Evolutionary conservation across 2,888 invertebrate species (phyloP), one percentile per base, ranked within the genome.

Genomic region (Caenorhabditis zanzibari): DNA sequence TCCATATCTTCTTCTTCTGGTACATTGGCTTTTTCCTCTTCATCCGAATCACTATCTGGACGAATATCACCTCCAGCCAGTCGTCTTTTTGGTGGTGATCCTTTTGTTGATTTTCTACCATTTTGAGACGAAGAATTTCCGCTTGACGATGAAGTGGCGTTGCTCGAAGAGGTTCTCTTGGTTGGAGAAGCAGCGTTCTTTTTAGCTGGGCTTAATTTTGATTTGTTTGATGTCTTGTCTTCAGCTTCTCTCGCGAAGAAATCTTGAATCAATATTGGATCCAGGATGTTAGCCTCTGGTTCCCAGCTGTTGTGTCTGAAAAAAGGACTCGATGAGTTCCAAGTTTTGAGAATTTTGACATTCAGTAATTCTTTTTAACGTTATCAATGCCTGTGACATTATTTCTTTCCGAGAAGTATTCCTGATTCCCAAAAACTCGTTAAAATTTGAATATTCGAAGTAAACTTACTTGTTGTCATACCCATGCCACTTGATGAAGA

Each of bases 1-100:
- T 64, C 47, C 12, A 16, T 49, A 10, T 32, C 61, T 38, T 26
- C 26, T 63, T 49, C 38, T 10, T n/a, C n/a, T n/a, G n/a, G n/a
- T n/a, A n/a, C n/a, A n/a, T n/a, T n/a, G n/a, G n/a, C n/a, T n/a
- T n/a, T n/a, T 10, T 49, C 41, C 16, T 76, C 77, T 26, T 82
- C 82, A 32, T 77, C 82, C 22, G 68, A 52, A 24, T 77, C 82
- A 68, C 84, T 84, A 47, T 86, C 86, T 19, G 81, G 80, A 28
- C 86, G 80, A 10, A 86, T 82, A 0, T 82, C 80, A 35, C 86
- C 86, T 5, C 86, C 86, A 2, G 86, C 86, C 12, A 86, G 52
- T 16, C 64, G 69, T 10, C 74, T 28, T 52, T 72, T 79, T 58
- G 61, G 61, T 2, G 82, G 68, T 10, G 68, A 41, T 12, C 32